Conservation (phyloP, 2,888 invertebrate genomes). For the Thymelicus lineola region DNA sequence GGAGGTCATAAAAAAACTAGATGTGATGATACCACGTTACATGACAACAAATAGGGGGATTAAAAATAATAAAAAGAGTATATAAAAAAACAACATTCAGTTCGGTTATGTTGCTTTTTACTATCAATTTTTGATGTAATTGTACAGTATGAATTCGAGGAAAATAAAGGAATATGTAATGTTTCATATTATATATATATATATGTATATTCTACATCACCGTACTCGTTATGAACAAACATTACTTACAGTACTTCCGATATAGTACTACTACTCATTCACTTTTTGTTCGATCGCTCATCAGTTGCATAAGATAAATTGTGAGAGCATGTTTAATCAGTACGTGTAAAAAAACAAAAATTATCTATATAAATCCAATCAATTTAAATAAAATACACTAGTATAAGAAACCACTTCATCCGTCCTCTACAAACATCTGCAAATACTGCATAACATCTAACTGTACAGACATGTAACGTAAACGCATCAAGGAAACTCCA, state of each 20-base stretch:
- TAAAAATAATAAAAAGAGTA: constrained; percentile 53
- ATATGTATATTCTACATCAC: constrained; percentile 77
- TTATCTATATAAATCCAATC: constrained; percentile 78
- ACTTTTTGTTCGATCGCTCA: constrained; percentile 80
- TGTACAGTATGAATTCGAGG: constrained; percentile 84
- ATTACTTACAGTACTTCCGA: constrained; percentile 81
- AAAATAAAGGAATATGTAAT: constrained; percentile 83
- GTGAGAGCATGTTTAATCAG: constrained; percentile 71
- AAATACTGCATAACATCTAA: constrained; percentile 78
- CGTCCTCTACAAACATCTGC: constrained; percentile 72
- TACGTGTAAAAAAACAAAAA: constrained; percentile 71
- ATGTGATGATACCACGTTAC: constrained; percentile 1
- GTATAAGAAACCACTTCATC: constrained; percentile 73
- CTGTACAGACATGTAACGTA: constrained; percentile 76
- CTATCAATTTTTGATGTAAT: constrained; percentile 85
- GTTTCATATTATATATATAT: constrained; percentile 65
- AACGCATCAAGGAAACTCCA: constrained; percentile 69
- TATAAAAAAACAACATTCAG: constrained; percentile 74
- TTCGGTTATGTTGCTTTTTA: constrained; percentile 85
- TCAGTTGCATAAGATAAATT: constrained; percentile 61
- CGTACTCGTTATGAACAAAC: constrained; percentile 83
- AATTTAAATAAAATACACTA: constrained; percentile 82
- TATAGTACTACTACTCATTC: constrained; percentile 80
- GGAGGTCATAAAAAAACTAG: constrained; percentile 3
- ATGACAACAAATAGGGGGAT: constrained; percentile 9